Evolutionary conservation across 2,113 vertebrate genomes (phyloP).

Genomic region (Corapipo altera): DNA sequence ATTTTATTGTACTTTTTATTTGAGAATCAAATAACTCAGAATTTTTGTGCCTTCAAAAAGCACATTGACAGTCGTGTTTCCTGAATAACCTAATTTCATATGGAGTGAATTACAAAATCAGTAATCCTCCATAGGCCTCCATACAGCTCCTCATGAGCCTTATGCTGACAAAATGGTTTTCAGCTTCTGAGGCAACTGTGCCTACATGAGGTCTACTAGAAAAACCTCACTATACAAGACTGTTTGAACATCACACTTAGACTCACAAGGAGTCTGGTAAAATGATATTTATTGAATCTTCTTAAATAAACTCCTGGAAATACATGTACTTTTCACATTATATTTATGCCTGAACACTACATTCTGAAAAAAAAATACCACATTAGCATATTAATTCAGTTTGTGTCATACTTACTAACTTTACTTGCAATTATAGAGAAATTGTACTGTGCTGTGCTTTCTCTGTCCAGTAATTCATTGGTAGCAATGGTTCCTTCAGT

Average conservation of each 20-base stretch:
- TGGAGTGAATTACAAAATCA: neutral
- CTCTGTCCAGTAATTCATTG: conserved; percentile 91
- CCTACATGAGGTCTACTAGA: neutral
- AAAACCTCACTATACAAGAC: neutral
- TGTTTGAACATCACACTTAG: neutral
- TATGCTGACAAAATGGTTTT: neutral
- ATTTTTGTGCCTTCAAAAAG: neutral
- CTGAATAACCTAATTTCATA: neutral
- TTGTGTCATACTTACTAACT: conserved; percentile 90
- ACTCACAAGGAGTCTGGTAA: neutral
- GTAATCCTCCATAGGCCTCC: neutral
- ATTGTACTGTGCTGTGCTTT: conserved; percentile 90
- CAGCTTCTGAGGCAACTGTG: neutral
- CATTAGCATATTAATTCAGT: conserved; percentile 17
- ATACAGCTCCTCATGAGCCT: neutral
- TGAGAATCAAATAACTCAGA: neutral
- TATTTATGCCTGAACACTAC: neutral
- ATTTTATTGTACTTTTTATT: neutral
- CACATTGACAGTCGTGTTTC: neutral
- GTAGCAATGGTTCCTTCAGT: conserved; percentile 94
- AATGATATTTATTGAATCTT: neutral
- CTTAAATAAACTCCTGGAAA: conserved; percentile 1
- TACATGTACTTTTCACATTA: neutral
- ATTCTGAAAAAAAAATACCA: conserved; percentile 13
- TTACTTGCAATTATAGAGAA: conserved; percentile 95